These are phyloP conservation scores for Dendroctonus ponderosae DNA, from an alignment of 1,140 invertebrate genomes.

Conservation along the genomic window DNA sequence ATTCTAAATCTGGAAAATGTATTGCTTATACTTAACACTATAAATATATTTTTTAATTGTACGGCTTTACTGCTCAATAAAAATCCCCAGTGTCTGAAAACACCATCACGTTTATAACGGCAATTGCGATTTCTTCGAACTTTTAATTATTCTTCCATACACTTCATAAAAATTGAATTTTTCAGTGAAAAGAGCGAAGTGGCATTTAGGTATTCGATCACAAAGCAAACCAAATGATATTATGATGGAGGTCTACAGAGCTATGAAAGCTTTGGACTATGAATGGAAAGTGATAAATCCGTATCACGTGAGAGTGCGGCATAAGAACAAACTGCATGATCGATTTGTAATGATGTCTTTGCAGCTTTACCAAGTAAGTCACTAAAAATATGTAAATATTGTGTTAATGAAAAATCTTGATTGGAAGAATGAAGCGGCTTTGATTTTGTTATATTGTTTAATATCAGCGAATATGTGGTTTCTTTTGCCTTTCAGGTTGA, in stretches of 20 bases:
- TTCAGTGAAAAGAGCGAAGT: constrained; percentile 92
- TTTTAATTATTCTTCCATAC: too few species aligned
- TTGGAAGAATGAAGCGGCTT: too few species aligned
- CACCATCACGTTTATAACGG: too few species aligned
- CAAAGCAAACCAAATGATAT: constrained; percentile 99
- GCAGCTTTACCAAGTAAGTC: constrained; percentile 84
- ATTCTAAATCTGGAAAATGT: too few species aligned
- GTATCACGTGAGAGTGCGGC: constrained; percentile 90
- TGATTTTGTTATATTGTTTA: too few species aligned
- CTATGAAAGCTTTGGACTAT: constrained; percentile 97
- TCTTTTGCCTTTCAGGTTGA: constrained; percentile 66
- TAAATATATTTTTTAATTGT: too few species aligned
- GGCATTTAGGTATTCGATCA: constrained; percentile 98
- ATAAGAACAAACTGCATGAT: constrained; percentile 77
- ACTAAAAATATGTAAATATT: background rate
- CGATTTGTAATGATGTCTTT: constrained; percentile 95
- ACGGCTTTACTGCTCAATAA: too few species aligned
- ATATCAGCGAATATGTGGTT: background rate
- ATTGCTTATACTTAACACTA: too few species aligned
- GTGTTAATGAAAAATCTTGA: too few species aligned
- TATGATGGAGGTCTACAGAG: constrained; percentile 99
- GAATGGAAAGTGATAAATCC: constrained; percentile 99
- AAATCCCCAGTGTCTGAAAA: too few species aligned
- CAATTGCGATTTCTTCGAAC: too few species aligned
- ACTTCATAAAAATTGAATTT: background rate